Evolutionary conservation across 2,888 invertebrate species (phyloP), one percentile per base, ranked within the genome.

Genomic region (Sphaerophoria taeniata): DNA sequence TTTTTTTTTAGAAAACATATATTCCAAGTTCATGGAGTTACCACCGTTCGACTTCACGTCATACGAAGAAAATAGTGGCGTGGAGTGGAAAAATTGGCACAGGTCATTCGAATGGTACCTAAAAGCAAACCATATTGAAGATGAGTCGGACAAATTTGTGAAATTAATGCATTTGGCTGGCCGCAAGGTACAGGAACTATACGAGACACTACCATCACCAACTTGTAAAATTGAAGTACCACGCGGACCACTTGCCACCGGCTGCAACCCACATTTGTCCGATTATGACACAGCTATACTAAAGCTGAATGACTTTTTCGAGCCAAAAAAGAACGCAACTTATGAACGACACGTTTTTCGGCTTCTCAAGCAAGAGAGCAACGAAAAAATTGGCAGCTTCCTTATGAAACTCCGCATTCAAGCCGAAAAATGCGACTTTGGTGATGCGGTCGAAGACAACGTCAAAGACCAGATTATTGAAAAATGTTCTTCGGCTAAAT

Each of bases 61-160:
- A 24, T 60, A 60, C 9, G 39, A 60, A 39, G 60, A 60, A n/a
- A 60, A 43, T 43, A n/a, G 60, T 24, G 60, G 60, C n/a, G 2
- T 12, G n/a, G 60, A 60, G 6, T 60, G 60, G 60, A 60, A 0
- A 24, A 43, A 60, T 60, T 60, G 60, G 43, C 60, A 43, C 58
- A 14, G 58, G 39, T 60, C 58, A 60, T 60, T 60, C 12, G 58
- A 60, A 60, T 60, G 58, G 58, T 60, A 60, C 24, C 43, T 60
- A 6, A 58, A 36, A 36, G 36, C 56, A 16, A 58, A 58, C 16
- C 56, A 58, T 36, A 58, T 58, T 34, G 9, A 58, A 36, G 56
- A 58, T 11, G 56, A 58, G 2, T 58, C 47, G n/a, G 47, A 58
- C 14, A 58, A 58, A 36, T 36, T 36, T 36, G 56, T 58, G 16